These are phyloP conservation scores for Nymphalis io DNA, from an alignment of 1,140 invertebrate species.

Conservation along the genomic window DNA sequence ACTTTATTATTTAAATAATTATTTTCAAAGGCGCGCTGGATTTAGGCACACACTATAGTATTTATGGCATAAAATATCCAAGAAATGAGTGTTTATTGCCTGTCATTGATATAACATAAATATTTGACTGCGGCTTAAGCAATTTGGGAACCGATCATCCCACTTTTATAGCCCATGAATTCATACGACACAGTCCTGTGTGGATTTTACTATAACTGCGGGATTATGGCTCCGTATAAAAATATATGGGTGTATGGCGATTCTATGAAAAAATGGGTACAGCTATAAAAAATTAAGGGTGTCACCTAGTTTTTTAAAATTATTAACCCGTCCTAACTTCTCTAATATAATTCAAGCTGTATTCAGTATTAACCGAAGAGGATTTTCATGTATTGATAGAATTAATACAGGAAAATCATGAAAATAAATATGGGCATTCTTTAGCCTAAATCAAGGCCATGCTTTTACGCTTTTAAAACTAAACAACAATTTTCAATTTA, in stretches of 20 bases:
- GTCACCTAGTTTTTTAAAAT: too few species aligned
- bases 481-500: too few species aligned
- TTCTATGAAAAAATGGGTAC: not conserved
- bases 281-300: too few species aligned
- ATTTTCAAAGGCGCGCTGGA: too few species aligned
- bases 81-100: slow-evolving; percentile 30
- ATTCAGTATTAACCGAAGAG: too few species aligned
- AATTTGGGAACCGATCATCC: slow-evolving; percentile 35
- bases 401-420: not conserved
- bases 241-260: not conserved
- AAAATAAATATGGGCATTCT: too few species aligned
- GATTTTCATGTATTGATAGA: too few species aligned
- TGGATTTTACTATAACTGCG: slow-evolving; percentile 12
- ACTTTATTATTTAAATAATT: too few species aligned
- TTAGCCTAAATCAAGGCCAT: too few species aligned
- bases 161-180: slow-evolving; percentile 32
- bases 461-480: too few species aligned
- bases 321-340: too few species aligned
- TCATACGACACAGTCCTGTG: slow-evolving; percentile 7
- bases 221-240: not conserved
- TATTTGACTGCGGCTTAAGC: slow-evolving; percentile 26
- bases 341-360: too few species aligned
- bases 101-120: slow-evolving; percentile 30
- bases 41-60: not conserved
- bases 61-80: slow-evolving; percentile 15